phyloP scores from a whole-genome alignment of 2,797 vertebrate genomes.

The Oceanodroma leucorhoa region DNA sequence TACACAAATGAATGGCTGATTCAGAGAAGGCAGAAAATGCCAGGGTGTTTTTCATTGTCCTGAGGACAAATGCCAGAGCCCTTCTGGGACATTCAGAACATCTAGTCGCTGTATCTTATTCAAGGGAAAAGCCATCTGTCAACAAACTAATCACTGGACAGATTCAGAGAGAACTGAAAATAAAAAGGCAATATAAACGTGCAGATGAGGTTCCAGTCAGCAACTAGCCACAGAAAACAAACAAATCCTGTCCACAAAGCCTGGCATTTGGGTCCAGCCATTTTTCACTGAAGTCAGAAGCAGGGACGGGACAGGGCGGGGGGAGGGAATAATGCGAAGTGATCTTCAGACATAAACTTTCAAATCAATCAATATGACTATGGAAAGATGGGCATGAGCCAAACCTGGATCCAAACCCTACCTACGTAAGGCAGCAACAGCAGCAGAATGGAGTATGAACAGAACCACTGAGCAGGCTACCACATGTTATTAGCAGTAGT shows the following conservation, averaged over 20 bases:
- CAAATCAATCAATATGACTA: neutral
- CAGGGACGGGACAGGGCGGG: no score
- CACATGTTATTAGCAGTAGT: neutral
- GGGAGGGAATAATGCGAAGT: neutral
- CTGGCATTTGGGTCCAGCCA: conserved; percentile 17
- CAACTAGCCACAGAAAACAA: conserved; percentile 46
- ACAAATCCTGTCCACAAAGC: conserved; percentile 21
- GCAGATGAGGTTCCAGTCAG: conserved; percentile 58
- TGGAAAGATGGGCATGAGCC: neutral
- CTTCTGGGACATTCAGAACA: conserved; percentile 60
- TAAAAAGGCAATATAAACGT: conserved; percentile 59
- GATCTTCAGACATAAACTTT: neutral
- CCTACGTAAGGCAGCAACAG: neutral
- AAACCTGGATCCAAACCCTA: neutral
- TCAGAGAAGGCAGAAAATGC: conserved; percentile 41
- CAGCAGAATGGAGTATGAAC: neutral
- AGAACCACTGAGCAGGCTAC: neutral
- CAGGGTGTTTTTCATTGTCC: conserved; percentile 48
- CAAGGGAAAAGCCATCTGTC: conserved; percentile 64
- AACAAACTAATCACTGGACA: conserved; percentile 58
- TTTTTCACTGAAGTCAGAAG: conserved; percentile 23
- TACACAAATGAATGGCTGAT: conserved; percentile 40
- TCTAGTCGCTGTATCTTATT: conserved; percentile 63
- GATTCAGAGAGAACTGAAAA: conserved; percentile 60
- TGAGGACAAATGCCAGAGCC: conserved; percentile 48